phyloP scores from a whole-genome alignment of 2,888 invertebrate species.

The Pediacus dermestoides region DNA sequence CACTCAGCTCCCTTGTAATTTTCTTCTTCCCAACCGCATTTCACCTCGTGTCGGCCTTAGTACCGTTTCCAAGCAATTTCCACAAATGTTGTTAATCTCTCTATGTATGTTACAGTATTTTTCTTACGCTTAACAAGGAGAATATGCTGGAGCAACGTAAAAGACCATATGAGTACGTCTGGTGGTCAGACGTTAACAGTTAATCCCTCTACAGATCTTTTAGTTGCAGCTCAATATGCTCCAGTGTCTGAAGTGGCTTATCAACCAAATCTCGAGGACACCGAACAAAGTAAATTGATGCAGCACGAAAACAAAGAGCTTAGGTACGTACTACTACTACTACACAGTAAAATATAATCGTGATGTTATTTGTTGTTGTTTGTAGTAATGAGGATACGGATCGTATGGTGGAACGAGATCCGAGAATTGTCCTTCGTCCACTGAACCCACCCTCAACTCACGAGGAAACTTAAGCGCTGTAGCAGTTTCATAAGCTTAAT shows the following conservation, averaged over 20 bases:
- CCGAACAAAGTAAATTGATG: conserved; percentile 72
- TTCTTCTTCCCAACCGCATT: not conserved
- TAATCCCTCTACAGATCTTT: conserved; percentile 72
- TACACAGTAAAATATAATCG: not conserved
- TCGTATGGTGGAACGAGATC: conserved; percentile 71
- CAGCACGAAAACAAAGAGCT: conserved; percentile 63
- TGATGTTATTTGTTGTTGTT: conserved; percentile 8
- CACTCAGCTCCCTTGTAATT: too few relatives aligned
- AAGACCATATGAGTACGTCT: conserved; percentile 54
- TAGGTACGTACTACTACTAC: conserved; percentile 50
- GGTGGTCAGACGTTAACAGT: conserved; percentile 59
- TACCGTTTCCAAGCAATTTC: not conserved
- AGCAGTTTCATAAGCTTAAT: too few relatives aligned
- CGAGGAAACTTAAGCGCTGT: conserved; percentile 52
- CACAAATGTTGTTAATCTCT: not conserved
- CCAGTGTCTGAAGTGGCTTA: conserved; percentile 67
- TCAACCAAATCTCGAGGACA: conserved; percentile 62
- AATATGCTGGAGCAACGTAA: conserved; percentile 44
- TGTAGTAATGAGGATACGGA: conserved; percentile 64
- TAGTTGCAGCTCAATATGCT: conserved; percentile 73
- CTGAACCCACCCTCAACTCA: conserved; percentile 56
- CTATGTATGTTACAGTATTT: conserved; percentile 37
- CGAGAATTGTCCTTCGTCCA: conserved; percentile 62
- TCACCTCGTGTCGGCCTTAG: not conserved
- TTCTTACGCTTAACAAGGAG: conserved; percentile 43